These are phyloP conservation scores for Sericinus montela DNA, from an alignment of 2,888 invertebrate species.

Conservation along the genomic window DNA sequence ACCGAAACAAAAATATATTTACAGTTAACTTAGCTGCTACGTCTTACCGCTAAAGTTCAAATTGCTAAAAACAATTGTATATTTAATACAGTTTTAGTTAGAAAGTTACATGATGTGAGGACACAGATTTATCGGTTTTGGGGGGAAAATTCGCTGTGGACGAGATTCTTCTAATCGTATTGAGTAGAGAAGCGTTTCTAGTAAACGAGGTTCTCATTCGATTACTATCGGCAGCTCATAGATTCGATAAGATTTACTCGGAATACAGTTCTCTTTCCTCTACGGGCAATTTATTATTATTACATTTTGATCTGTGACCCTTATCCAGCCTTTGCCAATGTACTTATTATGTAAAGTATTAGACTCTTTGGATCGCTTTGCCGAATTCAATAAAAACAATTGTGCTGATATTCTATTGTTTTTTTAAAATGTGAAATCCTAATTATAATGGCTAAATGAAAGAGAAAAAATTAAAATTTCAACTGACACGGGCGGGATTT, in stretches of 20 bases:
- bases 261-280: not conserved
- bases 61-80: not conserved
- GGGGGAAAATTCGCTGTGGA: constrained; percentile 22
- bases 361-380: too few species aligned
- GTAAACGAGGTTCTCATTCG: constrained; percentile 16
- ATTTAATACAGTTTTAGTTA: not conserved
- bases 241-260: not conserved
- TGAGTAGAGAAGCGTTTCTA: constrained; percentile 32
- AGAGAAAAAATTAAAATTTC: too few species aligned
- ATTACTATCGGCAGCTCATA: constrained; percentile 1
- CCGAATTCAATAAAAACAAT: too few species aligned
- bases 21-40: not conserved
- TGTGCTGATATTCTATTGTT: too few species aligned
- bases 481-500: too few species aligned
- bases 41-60: not conserved
- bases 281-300: constrained; percentile 1
- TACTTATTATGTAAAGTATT: too few species aligned
- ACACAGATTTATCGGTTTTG: constrained; percentile 31
- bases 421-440: too few species aligned
- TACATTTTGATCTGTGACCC: not conserved
- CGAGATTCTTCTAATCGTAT: constrained; percentile 48
- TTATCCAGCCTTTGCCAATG: too few species aligned
- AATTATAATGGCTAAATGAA: too few species aligned
- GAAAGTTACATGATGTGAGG: constrained; percentile 29
- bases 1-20: not conserved